phyloP scores from a whole-genome alignment of 2,113 vertebrate species.

The Oophaga pumilio region DNA sequence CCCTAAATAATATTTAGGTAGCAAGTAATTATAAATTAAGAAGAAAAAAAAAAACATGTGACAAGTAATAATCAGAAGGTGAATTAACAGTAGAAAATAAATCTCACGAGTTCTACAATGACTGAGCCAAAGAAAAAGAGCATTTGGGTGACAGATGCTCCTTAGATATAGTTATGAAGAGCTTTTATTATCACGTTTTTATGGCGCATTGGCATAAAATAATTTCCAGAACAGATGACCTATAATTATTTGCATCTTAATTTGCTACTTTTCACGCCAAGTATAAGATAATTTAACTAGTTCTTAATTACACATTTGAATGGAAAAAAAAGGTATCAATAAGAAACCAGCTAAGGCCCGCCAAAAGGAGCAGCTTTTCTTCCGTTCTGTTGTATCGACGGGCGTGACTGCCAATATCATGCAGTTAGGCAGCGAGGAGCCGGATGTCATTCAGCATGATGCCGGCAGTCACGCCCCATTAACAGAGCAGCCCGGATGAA shows the following conservation, averaged over 20 bases:
- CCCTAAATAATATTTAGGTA: background rate
- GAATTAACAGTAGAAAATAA: background rate
- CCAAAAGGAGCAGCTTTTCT: too few species aligned
- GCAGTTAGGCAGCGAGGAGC: too few species aligned
- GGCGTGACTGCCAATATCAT: too few species aligned
- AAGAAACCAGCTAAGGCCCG: background rate
- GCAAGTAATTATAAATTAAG: background rate
- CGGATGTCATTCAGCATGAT: too few species aligned
- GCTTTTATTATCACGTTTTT: background rate
- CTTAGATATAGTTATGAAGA: background rate
- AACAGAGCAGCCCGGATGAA: too few species aligned
- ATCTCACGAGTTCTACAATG: background rate
- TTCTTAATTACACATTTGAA: background rate
- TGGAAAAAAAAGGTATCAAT: background rate
- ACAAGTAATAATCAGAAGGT: background rate
- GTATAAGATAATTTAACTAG: background rate
- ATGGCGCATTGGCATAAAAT: background rate
- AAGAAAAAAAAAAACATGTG: background rate
- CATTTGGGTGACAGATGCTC: slow-evolving; percentile 2
- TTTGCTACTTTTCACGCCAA: background rate
- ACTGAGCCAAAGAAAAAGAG: background rate
- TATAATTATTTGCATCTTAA: background rate
- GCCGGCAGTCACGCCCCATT: too few species aligned
- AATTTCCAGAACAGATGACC: background rate
- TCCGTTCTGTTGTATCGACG: too few species aligned